Evolutionary conservation across 2,797 vertebrate species (phyloP), one percentile per base, ranked within the genome.

Genomic region (Fistularia commersonii): DNA sequence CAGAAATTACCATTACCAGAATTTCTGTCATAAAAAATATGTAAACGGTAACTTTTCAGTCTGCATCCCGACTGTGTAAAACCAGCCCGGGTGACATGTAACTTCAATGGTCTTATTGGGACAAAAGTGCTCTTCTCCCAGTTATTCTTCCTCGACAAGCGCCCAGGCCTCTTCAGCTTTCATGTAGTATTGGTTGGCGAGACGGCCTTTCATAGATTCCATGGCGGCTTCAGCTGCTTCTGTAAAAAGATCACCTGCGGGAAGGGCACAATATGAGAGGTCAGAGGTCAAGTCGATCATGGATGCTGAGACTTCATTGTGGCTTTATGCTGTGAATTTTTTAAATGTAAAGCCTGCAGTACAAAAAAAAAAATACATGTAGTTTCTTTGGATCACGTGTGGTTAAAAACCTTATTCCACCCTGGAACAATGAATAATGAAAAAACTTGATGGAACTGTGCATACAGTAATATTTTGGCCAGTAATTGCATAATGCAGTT

Each of bases 121-220:
- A 1, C 31, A 1, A 5, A 40, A 56, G 37, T 3, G 4, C 39
- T 41, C 6, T 41, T 15, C 13, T n/a, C 0, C 45, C 31, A 31
- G 13, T 31, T 37, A 6, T 67, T 64, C 94, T 50, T 96, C 94
- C 69, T 98, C 94, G 90, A 98, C 92, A 58, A 92, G 75, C 0
- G 92, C 91, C 96, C 96, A 99, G 45, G 94, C 96, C 64, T 96
- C 95, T 64, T 99, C 97, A 0, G 97, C 97, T 78, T 94, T 97
- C 87, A 96, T 86, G 72, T 98, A 99, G 82, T 96, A 99, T 68
- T 94, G 88, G 77, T 93, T 98, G 39, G 97, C 96, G 65, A 98
- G 74, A 11, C 96, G 89, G 45, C 97, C 97, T 52, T 98, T 99
- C 96, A 98, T 95, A 42, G 94, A 95, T 48, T 90, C 94, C 90